Percentiles rank a stretch among this genome's conserved stretches.
Evolutionary conservation across 2,113 vertebrate species (phyloP).

Genomic region (Pteropus alecto): DNA sequence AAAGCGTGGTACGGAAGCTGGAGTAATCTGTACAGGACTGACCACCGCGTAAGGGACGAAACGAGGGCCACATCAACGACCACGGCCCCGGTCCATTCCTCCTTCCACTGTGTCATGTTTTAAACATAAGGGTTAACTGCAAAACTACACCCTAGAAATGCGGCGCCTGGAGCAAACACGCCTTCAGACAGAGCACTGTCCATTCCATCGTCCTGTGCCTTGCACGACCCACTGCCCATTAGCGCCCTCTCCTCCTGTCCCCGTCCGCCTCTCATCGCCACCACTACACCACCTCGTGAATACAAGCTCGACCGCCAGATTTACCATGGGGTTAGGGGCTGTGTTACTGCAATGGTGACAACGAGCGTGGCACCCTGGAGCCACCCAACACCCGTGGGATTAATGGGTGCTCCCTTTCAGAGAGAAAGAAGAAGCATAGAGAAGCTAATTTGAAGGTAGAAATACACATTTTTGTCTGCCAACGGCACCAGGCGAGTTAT

Average conservation of each 20-base stretch:
- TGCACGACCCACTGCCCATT: neutral
- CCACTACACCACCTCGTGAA: neutral
- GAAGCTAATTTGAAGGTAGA: neutral
- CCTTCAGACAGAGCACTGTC: neutral
- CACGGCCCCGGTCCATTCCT: neutral
- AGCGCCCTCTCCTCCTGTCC: neutral
- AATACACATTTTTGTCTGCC: neutral
- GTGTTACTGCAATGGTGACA: neutral
- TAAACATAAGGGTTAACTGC: neutral
- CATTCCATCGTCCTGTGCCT: neutral
- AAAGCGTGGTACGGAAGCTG: neutral
- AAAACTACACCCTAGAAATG: neutral
- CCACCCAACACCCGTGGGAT: neutral
- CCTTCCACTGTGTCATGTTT: neutral
- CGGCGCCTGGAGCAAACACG: neutral
- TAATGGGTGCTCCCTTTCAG: neutral
- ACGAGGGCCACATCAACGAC: neutral
- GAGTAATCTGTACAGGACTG: neutral
- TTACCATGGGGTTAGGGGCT: neutral
- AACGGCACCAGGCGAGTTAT: neutral
- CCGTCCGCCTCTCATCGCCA: neutral
- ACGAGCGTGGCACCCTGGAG: neutral
- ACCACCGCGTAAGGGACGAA: neutral
- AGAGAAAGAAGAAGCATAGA: neutral
- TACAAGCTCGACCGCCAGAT: neutral